These are phyloP conservation scores for Zeugodacus cucurbitae DNA, from an alignment of 1,140 invertebrate genomes.

Conservation along the genomic window DNA sequence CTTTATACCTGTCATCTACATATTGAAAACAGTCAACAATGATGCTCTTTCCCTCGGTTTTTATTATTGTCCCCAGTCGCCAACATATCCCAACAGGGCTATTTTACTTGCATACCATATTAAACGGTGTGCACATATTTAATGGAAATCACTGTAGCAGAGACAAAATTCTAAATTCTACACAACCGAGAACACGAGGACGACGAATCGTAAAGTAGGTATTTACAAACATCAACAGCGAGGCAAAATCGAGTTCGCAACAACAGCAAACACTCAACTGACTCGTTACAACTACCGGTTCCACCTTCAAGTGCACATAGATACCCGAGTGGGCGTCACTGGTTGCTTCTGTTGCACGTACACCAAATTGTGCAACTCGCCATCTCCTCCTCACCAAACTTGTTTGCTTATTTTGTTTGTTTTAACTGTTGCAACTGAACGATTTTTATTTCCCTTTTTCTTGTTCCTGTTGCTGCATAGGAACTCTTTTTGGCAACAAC, in stretches of 20 bases:
- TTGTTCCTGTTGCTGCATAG: not conserved
- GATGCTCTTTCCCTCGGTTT: too few relatives aligned
- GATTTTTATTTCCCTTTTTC: not conserved
- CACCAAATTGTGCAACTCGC: not conserved
- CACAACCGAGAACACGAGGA: not conserved
- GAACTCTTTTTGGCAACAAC: not conserved
- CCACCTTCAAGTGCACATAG: not conserved
- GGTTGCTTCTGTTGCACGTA: conserved; percentile 7
- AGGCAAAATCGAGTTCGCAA: not conserved
- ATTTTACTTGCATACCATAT: not conserved
- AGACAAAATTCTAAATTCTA: not conserved
- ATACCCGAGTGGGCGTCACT: not conserved
- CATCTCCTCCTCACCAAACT: not conserved
- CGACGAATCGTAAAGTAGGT: not conserved
- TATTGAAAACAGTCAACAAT: too few relatives aligned
- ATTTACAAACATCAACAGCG: not conserved
- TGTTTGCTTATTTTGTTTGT: not conserved
- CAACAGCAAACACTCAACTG: not conserved
- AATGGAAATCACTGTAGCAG: conserved; percentile 3
- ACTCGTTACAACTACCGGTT: not conserved
- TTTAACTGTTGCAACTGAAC: not conserved
- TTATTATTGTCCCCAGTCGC: too few relatives aligned
- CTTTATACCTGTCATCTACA: too few relatives aligned
- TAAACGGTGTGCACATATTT: not conserved
- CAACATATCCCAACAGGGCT: not conserved